phyloP scores from a whole-genome alignment of 64 coral and sea anemone genomes.

The Anthopleura sola region DNA sequence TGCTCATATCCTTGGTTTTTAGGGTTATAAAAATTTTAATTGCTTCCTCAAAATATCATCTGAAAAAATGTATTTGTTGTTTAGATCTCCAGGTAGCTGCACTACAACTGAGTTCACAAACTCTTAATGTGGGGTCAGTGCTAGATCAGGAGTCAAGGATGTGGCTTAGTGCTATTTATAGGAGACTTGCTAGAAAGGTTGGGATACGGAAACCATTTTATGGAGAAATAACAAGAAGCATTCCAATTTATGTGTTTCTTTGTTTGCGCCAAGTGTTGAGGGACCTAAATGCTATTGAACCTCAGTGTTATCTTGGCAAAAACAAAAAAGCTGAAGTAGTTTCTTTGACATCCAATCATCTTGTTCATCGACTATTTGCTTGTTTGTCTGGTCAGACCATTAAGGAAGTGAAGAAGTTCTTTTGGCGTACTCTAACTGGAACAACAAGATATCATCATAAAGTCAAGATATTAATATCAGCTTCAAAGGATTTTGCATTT shows the following conservation, averaged over 20 bases:
- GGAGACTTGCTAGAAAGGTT: slow-evolving; percentile 28
- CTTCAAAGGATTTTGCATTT: slow-evolving; percentile 48
- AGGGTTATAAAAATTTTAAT: too few relatives aligned
- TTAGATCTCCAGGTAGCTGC: neutral
- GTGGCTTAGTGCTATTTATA: slow-evolving; percentile 45
- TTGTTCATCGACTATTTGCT: slow-evolving; percentile 25
- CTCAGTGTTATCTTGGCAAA: slow-evolving; percentile 21
- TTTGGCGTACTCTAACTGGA: slow-evolving; percentile 4
- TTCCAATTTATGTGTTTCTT: slow-evolving; percentile 41
- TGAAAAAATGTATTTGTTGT: neutral
- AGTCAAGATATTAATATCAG: slow-evolving; percentile 32
- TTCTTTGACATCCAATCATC: slow-evolving; percentile 37
- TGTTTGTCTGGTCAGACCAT: slow-evolving; percentile 30
- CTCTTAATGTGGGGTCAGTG: slow-evolving; percentile 19
- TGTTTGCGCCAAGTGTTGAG: slow-evolving; percentile 25
- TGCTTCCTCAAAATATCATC: too few relatives aligned
- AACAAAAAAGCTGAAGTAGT: slow-evolving; percentile 44
- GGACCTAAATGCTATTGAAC: slow-evolving; percentile 17
- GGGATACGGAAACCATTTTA: slow-evolving; percentile 42
- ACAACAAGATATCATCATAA: neutral
- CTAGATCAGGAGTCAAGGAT: slow-evolving; percentile 30
- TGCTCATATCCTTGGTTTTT: too few relatives aligned
- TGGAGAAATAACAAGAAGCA: slow-evolving; percentile 42
- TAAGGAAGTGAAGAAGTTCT: slow-evolving; percentile 17
- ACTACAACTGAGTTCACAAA: neutral